A percentile compares a stretch with the other conserved stretches of the same genome.
Evolutionary conservation across 1,140 invertebrate genomes (phyloP).

Genomic region (Cotesia vestalis): DNA sequence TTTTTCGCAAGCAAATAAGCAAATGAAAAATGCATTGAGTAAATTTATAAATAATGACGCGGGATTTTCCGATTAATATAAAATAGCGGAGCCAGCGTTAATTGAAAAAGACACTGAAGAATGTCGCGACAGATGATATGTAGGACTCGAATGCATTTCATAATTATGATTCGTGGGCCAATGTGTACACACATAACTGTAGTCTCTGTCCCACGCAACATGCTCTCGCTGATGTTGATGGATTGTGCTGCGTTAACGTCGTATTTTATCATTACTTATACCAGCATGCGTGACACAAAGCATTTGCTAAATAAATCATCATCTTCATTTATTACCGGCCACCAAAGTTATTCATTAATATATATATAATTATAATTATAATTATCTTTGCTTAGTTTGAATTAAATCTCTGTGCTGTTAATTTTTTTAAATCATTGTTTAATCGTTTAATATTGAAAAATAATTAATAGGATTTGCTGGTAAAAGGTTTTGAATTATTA

Average conservation of each 20-base stretch:
- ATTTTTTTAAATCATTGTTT: no score
- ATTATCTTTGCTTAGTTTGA: no score
- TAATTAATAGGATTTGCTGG: no score
- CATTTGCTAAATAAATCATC: conserved; percentile 8
- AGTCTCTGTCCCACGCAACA: conserved; percentile 25
- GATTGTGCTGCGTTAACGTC: conserved; percentile 30
- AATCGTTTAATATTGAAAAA: no score
- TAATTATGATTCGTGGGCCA: conserved; percentile 41
- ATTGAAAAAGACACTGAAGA: conserved; percentile 36
- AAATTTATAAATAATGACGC: background rate
- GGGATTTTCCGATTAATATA: conserved; percentile 15
- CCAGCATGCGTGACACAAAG: conserved; percentile 7
- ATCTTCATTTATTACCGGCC: background rate
- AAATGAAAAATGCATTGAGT: no score
- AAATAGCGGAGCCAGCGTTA: conserved; percentile 24
- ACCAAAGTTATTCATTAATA: no score
- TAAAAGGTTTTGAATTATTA: no score
- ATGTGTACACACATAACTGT: conserved; percentile 7
- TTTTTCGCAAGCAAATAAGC: no score
- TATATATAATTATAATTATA: no score
- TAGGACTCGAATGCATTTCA: conserved; percentile 28
- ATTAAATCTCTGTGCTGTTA: no score
- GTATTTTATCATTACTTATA: conserved; percentile 27
- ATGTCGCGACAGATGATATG: conserved; percentile 36
- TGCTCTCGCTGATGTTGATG: conserved; percentile 34